Evolutionary conservation across 2,888 invertebrate species (phyloP).

Genomic region (Mantis religiosa): DNA sequence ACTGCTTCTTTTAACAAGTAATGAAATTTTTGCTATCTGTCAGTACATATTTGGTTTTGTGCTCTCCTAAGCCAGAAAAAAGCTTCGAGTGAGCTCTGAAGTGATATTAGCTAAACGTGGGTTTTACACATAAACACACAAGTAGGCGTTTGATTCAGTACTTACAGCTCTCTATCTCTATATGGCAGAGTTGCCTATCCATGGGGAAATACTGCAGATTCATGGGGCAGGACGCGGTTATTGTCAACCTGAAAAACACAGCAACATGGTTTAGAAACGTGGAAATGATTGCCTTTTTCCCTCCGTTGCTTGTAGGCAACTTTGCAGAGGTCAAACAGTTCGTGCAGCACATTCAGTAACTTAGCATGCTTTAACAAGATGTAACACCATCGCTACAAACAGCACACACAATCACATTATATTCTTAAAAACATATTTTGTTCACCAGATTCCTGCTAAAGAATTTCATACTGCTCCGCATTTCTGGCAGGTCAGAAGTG

Average conservation of each 20-base stretch:
- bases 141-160: conserved; percentile 48
- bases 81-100: not conserved
- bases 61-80: not conserved
- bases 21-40: not conserved
- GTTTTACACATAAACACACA: conserved; percentile 23
- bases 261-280: not conserved
- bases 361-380: not conserved
- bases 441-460: too few species aligned
- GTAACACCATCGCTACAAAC: not conserved
- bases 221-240: conserved; percentile 94
- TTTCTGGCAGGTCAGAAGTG: too few species aligned
- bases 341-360: not conserved
- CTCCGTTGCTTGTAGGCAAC: not conserved
- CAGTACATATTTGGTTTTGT: not conserved
- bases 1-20: too few species aligned
- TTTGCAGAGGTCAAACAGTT: not conserved
- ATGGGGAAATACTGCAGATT: conserved; percentile 94
- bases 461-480: too few species aligned
- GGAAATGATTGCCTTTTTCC: not conserved
- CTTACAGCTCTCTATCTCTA: conserved; percentile 98
- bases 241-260: conserved; percentile 71
- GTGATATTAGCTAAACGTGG: not conserved
- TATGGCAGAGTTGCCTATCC: conserved; percentile 91
- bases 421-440: not conserved
- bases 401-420: not conserved